Evolutionary conservation across 1,140 invertebrate species (phyloP).

Genomic region (Phocides pigmalion): DNA sequence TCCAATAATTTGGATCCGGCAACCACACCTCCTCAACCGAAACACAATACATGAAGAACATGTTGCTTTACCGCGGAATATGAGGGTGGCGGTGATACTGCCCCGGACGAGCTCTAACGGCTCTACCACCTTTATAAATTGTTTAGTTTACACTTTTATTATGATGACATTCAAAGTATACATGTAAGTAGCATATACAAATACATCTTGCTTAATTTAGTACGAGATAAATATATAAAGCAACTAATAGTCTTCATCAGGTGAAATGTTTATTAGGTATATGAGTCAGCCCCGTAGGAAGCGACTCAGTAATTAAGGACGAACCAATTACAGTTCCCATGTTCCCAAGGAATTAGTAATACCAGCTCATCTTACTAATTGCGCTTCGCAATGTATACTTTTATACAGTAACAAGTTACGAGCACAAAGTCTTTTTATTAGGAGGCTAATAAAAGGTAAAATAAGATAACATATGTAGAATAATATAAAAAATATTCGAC

Average conservation of each 20-base stretch:
- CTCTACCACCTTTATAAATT: too few relatives aligned
- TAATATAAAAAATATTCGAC: too few relatives aligned
- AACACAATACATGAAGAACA: too few relatives aligned
- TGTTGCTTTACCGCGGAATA: too few relatives aligned
- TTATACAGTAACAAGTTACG: not conserved
- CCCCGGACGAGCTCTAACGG: too few relatives aligned
- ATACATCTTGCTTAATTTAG: not conserved
- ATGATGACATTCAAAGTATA: too few relatives aligned
- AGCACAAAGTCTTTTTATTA: not conserved
- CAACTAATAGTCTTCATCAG: not conserved
- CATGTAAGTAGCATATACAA: too few relatives aligned
- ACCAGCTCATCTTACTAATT: not conserved
- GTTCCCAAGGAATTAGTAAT: not conserved
- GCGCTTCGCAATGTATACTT: not conserved
- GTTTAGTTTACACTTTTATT: too few relatives aligned
- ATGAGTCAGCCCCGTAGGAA: not conserved
- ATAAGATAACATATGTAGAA: not conserved
- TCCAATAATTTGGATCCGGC: too few relatives aligned
- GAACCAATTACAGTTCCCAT: slow-evolving; percentile 3
- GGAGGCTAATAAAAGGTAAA: not conserved
- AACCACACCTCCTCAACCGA: too few relatives aligned
- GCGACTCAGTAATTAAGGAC: slow-evolving; percentile 1
- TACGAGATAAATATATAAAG: not conserved
- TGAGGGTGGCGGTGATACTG: too few relatives aligned
- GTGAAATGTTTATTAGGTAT: not conserved